A percentile compares a stretch with the other conserved stretches of the same genome.
Conservation (phyloP, 2,888 invertebrate species). For the Pharmacophagus antenor region DNA sequence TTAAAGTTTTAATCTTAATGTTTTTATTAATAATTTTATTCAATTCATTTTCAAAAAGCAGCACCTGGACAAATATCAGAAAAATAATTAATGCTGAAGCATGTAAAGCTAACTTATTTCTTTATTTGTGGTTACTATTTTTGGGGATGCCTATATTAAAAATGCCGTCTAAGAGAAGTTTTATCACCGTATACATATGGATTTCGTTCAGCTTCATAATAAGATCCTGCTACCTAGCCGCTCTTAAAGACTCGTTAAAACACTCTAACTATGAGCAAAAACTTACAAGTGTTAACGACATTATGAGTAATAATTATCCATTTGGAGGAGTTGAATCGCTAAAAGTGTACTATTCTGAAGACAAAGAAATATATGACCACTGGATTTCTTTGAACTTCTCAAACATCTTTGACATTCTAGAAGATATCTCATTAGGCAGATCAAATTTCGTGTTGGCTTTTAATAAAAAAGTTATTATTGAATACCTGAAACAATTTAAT, state of each 20-base stretch:
- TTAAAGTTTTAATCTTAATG: slow-evolving; percentile 44
- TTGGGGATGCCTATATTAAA: slow-evolving; percentile 49
- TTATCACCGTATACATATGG: slow-evolving; percentile 49
- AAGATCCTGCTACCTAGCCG: slow-evolving; percentile 55
- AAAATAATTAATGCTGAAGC: slow-evolving; percentile 40
- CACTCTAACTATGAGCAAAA: slow-evolving; percentile 40
- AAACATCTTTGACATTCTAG: slow-evolving; percentile 38
- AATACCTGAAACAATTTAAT: slow-evolving; percentile 44
- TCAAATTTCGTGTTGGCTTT: slow-evolving; percentile 52
- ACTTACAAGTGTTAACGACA: slow-evolving; percentile 43
- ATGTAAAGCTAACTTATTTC: slow-evolving; percentile 48
- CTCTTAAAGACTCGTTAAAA: slow-evolving; percentile 52
- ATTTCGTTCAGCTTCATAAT: slow-evolving; percentile 55
- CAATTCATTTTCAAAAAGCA: slow-evolving; percentile 43
- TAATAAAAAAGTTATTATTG: slow-evolving; percentile 46
- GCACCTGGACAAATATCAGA: slow-evolving; percentile 40
- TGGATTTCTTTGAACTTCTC: slow-evolving; percentile 43
- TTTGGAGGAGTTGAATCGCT: slow-evolving; percentile 50
- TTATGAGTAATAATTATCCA: slow-evolving; percentile 39
- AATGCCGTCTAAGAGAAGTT: slow-evolving; percentile 43
- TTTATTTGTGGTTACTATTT: slow-evolving; percentile 56
- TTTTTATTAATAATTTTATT: slow-evolving; percentile 48
- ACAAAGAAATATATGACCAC: slow-evolving; percentile 45
- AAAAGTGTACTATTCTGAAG: slow-evolving; percentile 50
- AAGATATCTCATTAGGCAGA: slow-evolving; percentile 44